Conservation (phyloP, 2,797 vertebrate species). For the Chloroceryle amazona region DNA sequence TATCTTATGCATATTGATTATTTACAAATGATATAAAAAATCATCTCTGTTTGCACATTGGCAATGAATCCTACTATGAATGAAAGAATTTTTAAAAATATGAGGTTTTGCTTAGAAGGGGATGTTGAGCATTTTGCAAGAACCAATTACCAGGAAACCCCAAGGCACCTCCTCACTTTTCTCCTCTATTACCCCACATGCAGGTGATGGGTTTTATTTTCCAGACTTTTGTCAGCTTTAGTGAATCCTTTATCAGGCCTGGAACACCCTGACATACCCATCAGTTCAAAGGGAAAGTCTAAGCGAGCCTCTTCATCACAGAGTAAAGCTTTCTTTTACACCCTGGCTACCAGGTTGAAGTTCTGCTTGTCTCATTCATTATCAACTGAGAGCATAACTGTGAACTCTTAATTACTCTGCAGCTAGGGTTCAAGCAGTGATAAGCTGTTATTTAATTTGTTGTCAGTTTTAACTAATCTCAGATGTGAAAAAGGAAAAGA, state of each 20-base stretch:
- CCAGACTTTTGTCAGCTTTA: neutral
- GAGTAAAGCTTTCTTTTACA: neutral
- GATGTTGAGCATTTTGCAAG: neutral
- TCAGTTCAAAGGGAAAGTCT: neutral
- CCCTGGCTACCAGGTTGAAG: neutral
- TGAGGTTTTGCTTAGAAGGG: neutral
- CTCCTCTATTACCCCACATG: neutral
- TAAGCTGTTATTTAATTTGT: slow-evolving; percentile 35
- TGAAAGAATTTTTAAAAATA: neutral
- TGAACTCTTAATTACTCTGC: slow-evolving; percentile 42
- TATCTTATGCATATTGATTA: neutral
- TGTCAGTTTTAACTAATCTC: slow-evolving; percentile 41
- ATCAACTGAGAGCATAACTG: slow-evolving; percentile 3
- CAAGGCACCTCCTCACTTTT: neutral
- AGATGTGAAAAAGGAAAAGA: neutral
- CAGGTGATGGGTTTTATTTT: neutral
- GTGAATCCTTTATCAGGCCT: neutral
- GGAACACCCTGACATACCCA: neutral
- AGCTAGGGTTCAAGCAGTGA: neutral
- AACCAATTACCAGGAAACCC: neutral
- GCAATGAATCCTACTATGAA: neutral
- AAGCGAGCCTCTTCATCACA: neutral
- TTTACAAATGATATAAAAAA: neutral
- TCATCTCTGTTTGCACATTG: neutral
- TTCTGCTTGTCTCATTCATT: neutral